A percentile compares a stretch with the other conserved stretches of the same genome.
Evolutionary conservation across 2,113 vertebrate species (phyloP).

Genomic region (Mesitornis unicolor): DNA sequence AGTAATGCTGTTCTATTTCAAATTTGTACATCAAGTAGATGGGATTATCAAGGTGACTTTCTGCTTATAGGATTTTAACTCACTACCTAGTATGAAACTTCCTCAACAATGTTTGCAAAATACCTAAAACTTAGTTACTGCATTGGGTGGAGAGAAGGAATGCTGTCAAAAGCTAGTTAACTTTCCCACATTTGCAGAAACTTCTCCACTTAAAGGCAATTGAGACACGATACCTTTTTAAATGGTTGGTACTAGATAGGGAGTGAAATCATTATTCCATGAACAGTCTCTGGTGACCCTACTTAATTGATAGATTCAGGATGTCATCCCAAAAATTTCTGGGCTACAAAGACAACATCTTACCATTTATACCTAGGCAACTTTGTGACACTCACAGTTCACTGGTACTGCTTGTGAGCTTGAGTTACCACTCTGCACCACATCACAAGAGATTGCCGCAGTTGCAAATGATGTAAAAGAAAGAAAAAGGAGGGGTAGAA

Average conservation of each 20-base stretch:
- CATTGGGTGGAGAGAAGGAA: background rate
- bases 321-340: background rate
- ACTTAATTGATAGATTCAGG: background rate
- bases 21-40: background rate
- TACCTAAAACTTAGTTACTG: background rate
- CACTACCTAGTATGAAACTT: background rate
- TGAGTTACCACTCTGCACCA: background rate
- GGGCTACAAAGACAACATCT: background rate
- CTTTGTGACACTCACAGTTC: rapidly evolving
- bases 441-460: background rate
- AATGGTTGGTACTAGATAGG: background rate
- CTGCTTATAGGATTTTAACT: background rate
- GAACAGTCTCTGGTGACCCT: background rate
- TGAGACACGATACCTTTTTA: background rate
- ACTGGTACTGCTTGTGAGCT: background rate
- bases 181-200: background rate
- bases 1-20: background rate
- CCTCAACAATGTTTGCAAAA: background rate
- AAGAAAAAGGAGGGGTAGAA: background rate
- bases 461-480: background rate
- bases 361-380: background rate
- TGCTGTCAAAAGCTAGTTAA: background rate
- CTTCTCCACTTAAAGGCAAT: background rate
- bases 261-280: background rate
- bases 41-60: background rate